Evolutionary conservation across 1,140 invertebrate species (phyloP).

Genomic region (Saccostrea glomerata): DNA sequence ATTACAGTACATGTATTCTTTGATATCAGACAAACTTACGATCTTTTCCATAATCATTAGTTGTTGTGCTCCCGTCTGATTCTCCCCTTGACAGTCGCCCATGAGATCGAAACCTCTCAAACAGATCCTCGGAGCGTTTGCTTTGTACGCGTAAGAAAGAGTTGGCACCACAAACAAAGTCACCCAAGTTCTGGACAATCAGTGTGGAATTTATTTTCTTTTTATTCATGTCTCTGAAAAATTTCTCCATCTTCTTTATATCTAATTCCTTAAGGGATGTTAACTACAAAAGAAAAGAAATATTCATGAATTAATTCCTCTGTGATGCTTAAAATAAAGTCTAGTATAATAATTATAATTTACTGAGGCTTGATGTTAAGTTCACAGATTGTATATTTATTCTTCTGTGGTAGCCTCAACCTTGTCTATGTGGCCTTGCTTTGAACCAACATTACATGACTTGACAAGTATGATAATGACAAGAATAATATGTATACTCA

Average conservation of each 20-base stretch:
- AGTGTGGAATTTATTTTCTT: slow-evolving; percentile 39
- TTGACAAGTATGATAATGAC: background rate
- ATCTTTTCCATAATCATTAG: slow-evolving; percentile 11
- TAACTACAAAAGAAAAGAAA: slow-evolving; percentile 55
- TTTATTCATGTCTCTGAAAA: slow-evolving; percentile 36
- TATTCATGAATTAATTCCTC: background rate
- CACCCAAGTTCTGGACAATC: slow-evolving; percentile 46
- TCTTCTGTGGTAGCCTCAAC: too few relatives aligned
- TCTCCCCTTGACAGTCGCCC: background rate
- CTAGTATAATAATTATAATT: too few relatives aligned
- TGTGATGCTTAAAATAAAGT: too few relatives aligned
- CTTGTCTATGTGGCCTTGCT: too few relatives aligned
- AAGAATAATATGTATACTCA: slow-evolving; percentile 38
- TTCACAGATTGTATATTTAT: too few relatives aligned
- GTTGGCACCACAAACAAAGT: slow-evolving; percentile 57
- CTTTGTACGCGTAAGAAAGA: slow-evolving; percentile 50
- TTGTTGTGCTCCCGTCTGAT: background rate
- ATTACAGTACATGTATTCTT: too few relatives aligned
- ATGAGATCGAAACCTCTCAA: slow-evolving; percentile 47
- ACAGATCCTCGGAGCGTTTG: slow-evolving; percentile 43
- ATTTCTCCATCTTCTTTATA: slow-evolving; percentile 55
- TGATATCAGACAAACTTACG: background rate
- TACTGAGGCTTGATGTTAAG: too few relatives aligned
- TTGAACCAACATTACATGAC: too few relatives aligned
- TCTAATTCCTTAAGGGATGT: slow-evolving; percentile 54